Evolutionary conservation across 2,888 invertebrate genomes (phyloP).

Genomic region (Tiliacea citrago): DNA sequence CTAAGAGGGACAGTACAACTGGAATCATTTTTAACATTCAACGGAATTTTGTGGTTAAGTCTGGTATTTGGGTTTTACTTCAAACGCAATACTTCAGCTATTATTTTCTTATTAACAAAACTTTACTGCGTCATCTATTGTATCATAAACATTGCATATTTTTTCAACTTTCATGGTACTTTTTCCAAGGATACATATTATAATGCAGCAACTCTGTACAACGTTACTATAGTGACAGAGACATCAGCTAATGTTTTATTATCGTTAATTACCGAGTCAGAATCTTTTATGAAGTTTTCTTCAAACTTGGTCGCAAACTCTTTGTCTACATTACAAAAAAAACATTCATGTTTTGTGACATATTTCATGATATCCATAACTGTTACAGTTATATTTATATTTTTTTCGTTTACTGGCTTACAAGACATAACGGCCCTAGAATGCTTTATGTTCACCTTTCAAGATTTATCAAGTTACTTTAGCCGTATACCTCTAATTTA

Average conservation of each 20-base stretch:
- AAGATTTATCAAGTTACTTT: neutral
- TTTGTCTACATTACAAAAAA: neutral
- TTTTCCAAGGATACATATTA: no score
- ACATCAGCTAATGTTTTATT: neutral
- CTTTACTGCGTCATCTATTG: conserved; percentile 2
- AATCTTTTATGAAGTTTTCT: conserved; percentile 7
- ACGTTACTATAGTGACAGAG: neutral
- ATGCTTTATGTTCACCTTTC: neutral
- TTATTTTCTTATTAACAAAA: conserved; percentile 11
- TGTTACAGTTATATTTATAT: accelerated
- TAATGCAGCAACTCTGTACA: neutral
- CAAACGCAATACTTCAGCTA: conserved; percentile 9
- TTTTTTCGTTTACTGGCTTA: accelerated
- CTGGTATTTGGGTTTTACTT: conserved; percentile 24
- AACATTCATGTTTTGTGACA: neutral
- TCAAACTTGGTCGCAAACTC: neutral
- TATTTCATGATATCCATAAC: neutral
- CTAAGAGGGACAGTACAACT: neutral
- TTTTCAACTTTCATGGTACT: accelerated
- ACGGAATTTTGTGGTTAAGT: conserved; percentile 1
- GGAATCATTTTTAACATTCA: conserved; percentile 6
- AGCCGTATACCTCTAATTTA: neutral
- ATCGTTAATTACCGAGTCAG: neutral
- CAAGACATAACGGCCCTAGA: accelerated
- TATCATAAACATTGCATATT: neutral